Evolutionary conservation across 2,113 vertebrate genomes (phyloP), one percentile per base, ranked within the genome.

Genomic region (Dicrurus megarhynchus): DNA sequence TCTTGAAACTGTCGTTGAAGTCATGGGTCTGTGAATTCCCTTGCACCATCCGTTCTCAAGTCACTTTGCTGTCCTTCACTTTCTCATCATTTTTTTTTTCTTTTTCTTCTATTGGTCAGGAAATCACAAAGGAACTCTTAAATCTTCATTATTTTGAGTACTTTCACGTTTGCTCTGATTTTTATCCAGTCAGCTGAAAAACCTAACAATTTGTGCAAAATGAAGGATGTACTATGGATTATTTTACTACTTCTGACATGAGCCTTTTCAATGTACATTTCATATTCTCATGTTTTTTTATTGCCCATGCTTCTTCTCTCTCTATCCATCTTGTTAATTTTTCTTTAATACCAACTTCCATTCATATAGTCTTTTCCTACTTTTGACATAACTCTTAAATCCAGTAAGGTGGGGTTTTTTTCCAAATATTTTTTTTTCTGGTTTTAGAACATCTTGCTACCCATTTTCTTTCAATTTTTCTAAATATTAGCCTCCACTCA

Each of bases 321-420:
- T 59, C 5, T 59, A 20, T 63, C 5, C 7, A 60, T 42, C 30
- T 22, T 46, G 4, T 11, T 39, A 52, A 19, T 39, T 47, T 84
- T 84, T 42, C 32, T 80, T 68, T 26, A 68, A 18, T 56, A 39
- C 0, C 5, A 64, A 13, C 1, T 2, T 68, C 19, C 3, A 28
- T 32, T 82, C 4, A 16, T 11, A 46, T 9, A 59, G 2, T 7
- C 2, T 79, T 68, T 86, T 71, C 4, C 7, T 68, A 17, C 2
- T 90, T 78, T 67, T 56, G 21, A 52, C 5, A 27, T 53, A 65
- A 33, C 5, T 47, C 26, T 65, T 33, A 81, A 60, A 64, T 50
- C 1, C 7, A 44, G 7, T 6, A 9, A 37, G 4, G 12, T 24
- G 1, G 3, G 0, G 7, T 4, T 44, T 10, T 0, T 30, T 50